Base-by-base conservation (phyloP, 2,888 invertebrate species). In the Drosophila paracracens region DNA sequence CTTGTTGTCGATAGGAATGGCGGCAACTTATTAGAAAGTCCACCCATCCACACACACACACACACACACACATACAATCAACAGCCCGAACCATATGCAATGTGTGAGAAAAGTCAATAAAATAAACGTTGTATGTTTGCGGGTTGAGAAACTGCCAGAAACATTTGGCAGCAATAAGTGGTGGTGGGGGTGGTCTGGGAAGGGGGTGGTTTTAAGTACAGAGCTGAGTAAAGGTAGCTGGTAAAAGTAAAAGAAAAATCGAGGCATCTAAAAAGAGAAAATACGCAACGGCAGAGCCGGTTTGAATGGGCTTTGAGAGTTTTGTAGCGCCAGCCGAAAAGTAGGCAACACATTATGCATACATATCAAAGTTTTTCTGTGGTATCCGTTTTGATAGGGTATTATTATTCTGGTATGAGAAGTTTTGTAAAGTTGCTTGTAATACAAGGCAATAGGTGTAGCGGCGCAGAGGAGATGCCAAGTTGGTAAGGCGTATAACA, bases 1-100 rank as follows among this genome's bases (percentile, higher is more conserved):
- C 60, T 76, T 67, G 71, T 73, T 73, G 85, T 83, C 77, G 74
- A 75, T 69, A 64, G 71, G 57, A 64, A 78, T 74, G 72, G 75
- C 72, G 81, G 83, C 87, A 85, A 88, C 87, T 88, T 85, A 85
- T 85, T 88, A 88, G 87, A 88, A 88, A 86, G 78, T 88, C 76
- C 76, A 35, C 64, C 57, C 53, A 50, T 35, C 31, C 70, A 70
- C 62, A 56, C 36, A 46, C 57, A 56, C 57, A 64, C 58, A 62
- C 63, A 57, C 64, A 57, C 54, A 38, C 60, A 62, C 53, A 51
- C 54, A 43, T 50, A 69, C 76, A 77, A 73, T 74, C 76, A 83
- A 53, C 35, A 57, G 53, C 52, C 36, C 50, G 40, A 33, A 68
- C 57, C 70, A 82, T 79, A 79, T 76, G 80, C 74, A 82, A 75